Conservation (phyloP, 2,113 vertebrate species). For the Grallaria varia region DNA sequence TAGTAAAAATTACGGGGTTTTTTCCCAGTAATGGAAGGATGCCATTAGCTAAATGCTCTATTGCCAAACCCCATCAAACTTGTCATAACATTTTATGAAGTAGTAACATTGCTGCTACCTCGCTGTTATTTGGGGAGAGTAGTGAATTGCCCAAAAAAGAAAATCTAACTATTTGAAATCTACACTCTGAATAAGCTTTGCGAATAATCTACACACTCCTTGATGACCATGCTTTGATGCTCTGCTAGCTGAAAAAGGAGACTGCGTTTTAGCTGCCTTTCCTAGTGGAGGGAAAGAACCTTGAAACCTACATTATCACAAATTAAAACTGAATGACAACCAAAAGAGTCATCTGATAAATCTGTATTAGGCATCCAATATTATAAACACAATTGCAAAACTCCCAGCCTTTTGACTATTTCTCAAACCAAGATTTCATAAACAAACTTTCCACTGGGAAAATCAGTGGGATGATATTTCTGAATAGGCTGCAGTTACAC, state of each 20-base stretch:
- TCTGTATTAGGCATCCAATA: not conserved
- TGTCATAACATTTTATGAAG: not conserved
- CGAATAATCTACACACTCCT: not conserved
- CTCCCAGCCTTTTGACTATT: not conserved
- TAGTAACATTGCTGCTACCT: not conserved
- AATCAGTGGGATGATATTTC: not conserved
- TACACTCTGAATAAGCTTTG: not conserved
- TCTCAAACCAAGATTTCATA: conserved; percentile 22
- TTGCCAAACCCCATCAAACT: not conserved
- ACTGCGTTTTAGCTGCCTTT: not conserved
- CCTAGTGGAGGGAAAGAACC: not conserved
- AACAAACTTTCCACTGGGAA: not conserved
- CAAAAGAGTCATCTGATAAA: not conserved
- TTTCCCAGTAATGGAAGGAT: not conserved
- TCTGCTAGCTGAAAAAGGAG: not conserved
- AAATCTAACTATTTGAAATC: not conserved
- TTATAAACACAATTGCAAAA: not conserved
- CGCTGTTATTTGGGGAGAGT: not conserved
- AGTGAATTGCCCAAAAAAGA: not conserved
- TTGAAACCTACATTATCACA: not conserved
- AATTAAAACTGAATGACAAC: not conserved
- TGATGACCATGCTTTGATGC: not conserved
- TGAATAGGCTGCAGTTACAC: not conserved
- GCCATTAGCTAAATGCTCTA: not conserved
- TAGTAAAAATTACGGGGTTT: not conserved